Evolutionary conservation across 2,113 vertebrate genomes (phyloP).

Genomic region (Phaetusa simplex): DNA sequence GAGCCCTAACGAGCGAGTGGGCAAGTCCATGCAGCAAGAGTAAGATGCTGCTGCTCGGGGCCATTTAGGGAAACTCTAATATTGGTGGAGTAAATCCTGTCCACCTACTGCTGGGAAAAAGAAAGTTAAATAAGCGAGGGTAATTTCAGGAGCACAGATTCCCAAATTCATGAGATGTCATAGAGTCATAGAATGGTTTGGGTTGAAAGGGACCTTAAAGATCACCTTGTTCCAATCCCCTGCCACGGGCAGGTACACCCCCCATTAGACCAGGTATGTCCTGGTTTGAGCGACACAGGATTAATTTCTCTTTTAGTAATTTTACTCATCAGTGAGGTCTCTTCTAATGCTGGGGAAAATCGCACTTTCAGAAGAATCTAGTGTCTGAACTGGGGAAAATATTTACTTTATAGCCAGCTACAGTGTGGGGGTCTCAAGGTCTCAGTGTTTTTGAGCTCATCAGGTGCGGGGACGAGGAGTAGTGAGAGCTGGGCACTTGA

Average conservation of each 20-base stretch:
- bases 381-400: background rate
- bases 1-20: rapidly evolving
- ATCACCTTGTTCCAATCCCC: no score
- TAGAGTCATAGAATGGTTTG: no score
- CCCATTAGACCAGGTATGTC: no score
- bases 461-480: background rate
- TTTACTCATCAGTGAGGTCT: background rate
- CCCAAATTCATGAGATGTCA: background rate
- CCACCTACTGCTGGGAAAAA: background rate
- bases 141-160: background rate
- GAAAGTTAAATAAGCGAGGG: background rate
- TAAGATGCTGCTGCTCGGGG: background rate
- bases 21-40: background rate
- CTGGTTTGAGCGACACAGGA: background rate
- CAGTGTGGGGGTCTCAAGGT: background rate
- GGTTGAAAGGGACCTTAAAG: no score
- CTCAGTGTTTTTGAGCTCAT: background rate
- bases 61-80: background rate
- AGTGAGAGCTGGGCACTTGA: background rate
- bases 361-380: background rate
- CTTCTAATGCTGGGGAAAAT: background rate
- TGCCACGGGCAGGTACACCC: no score
- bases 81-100: background rate
- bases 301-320: background rate
- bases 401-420: background rate